These are phyloP conservation scores for Grammomys dolichurus DNA, from an alignment of 2,113 vertebrate species.

Conservation along the genomic window DNA sequence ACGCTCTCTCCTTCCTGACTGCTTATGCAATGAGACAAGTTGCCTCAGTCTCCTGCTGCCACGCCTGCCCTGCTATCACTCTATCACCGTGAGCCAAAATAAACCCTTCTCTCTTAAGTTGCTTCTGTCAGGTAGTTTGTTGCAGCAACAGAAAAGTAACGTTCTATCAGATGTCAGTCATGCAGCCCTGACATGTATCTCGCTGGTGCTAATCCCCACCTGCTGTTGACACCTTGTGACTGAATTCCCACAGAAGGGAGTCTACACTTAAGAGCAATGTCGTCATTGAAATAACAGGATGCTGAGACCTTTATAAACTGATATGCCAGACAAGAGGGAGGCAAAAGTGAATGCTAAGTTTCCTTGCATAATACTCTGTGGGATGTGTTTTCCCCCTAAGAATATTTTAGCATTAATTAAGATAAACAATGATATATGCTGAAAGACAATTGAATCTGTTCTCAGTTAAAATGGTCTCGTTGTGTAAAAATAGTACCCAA, in stretches of 20 bases:
- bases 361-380: conserved; percentile 86
- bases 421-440: conserved; percentile 87
- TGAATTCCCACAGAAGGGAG: conserved; percentile 53
- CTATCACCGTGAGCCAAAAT: no score
- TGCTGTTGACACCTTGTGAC: conserved; percentile 53
- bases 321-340: conserved; percentile 82
- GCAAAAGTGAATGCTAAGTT: conserved; percentile 79
- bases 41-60: not conserved
- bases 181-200: not conserved
- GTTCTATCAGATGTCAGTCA: conserved; percentile 26
- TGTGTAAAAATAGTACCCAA: conserved; percentile 79
- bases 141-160: not conserved
- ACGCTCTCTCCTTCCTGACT: not conserved
- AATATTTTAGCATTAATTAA: conserved; percentile 89
- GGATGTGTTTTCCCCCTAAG: conserved; percentile 83
- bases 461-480: conserved; percentile 71
- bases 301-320: conserved; percentile 79
- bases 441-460: conserved; percentile 85
- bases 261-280: conserved; percentile 60
- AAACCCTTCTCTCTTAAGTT: not conserved
- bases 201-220: conserved; percentile 18
- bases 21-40: no score
- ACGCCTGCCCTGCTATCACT: no score
- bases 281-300: conserved; percentile 71
- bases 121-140: not conserved